phyloP scores from a whole-genome alignment of 2,113 vertebrate genomes.

The Herpetotheres cachinnans region DNA sequence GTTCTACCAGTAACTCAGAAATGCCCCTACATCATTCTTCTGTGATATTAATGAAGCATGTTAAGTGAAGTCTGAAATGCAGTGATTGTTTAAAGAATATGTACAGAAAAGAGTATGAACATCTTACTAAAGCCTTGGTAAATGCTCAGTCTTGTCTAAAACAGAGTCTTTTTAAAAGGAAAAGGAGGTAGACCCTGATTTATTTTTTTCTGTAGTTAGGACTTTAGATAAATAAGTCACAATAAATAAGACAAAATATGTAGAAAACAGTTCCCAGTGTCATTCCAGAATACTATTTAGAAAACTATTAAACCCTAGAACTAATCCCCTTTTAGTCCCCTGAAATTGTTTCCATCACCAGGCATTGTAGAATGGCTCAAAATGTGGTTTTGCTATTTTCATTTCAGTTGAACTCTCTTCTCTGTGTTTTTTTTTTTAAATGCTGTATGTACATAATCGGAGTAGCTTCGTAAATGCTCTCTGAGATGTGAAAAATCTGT shows the following conservation, averaged over 20 bases:
- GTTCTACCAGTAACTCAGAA: not conserved
- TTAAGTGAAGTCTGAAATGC: not conserved
- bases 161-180: not conserved
- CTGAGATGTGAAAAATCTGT: not conserved
- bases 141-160: not conserved
- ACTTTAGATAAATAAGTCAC: not conserved
- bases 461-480: not conserved
- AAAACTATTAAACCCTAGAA: not conserved
- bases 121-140: not conserved
- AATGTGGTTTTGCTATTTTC: not conserved
- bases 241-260: not conserved
- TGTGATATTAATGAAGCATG: not conserved
- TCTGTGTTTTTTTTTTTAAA: not conserved
- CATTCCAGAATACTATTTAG: not conserved
- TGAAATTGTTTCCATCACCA: not conserved
- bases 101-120: not conserved
- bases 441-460: not conserved
- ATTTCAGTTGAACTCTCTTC: not conserved
- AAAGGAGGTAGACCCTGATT: not conserved
- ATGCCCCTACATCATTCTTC: not conserved
- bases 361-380: not conserved
- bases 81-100: not conserved
- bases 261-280: not conserved
- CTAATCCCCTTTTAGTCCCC: not conserved
- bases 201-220: not conserved